Base-by-base conservation (phyloP, 1,140 invertebrate genomes). In the Macrobrachium nipponense region DNA sequence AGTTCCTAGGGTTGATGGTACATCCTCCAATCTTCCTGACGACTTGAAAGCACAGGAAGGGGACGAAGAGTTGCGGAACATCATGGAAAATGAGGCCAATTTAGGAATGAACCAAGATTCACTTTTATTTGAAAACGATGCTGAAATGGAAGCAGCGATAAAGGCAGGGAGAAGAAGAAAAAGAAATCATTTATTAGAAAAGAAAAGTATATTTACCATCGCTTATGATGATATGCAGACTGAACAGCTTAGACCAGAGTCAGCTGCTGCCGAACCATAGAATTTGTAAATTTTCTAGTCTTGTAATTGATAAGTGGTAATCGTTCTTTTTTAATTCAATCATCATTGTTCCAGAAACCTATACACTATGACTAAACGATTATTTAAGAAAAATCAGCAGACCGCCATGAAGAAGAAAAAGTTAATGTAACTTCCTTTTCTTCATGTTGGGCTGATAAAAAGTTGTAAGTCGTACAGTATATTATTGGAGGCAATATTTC, bases 141-240 rank as follows among this genome's bases (percentile, higher is more conserved):
- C 91, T 93, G 60, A 91, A 82, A 88, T 93, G 83, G 91, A 93
- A 43, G 84, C 91, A 17, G 87, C 20, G 72, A 89, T 36, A 82
- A 89, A 87, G 90, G 72, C 66, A 86, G 59, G 73, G 90, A 92
- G 90, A 91, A 92, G 89, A 89, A 91, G 87, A 91, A 94, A 89
- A 91, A 94, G 89, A 93, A 90, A 95, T 89, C 94, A 95, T 72
- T 94, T 97, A 86, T 93, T 97, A 36, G 96, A 97, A 89, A 97
- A 97, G 92, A 97, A 97, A 90, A 97, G 96, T 90, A 94, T 98
- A n/a, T 98, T 97, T 89, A 97, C 96, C 0, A 97, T 98, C 88
- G 96, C 96, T 4, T 98, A 97, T 90, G 96, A 96, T 90, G 96
- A 97, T 90, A 95, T 97, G 89, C 93, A 94, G 70, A 95, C 94